Evolutionary conservation across 2,113 vertebrate genomes (phyloP).

Genomic region (Lota lota): DNA sequence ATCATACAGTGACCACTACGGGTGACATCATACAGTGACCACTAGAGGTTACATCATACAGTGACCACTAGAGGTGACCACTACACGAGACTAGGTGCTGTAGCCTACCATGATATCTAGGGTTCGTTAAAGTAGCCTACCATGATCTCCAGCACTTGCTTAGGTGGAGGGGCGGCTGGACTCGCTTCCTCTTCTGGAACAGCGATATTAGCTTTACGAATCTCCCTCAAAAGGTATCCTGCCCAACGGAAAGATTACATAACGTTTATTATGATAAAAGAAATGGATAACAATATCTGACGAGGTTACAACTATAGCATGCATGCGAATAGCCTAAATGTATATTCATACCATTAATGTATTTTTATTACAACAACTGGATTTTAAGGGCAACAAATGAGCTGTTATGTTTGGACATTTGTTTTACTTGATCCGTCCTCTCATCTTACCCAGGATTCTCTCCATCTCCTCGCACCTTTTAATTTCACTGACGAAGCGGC

Average conservation of each 20-base stretch:
- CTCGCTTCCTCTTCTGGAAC: constrained; percentile 85
- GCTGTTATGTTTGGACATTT: not conserved
- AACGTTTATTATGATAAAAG: no score
- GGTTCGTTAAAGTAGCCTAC: constrained; percentile 56
- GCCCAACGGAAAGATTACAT: not conserved
- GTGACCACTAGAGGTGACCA: no score
- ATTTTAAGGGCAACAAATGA: not conserved
- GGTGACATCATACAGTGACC: no score
- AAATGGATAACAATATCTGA: no score
- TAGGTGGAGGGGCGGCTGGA: constrained; percentile 86
- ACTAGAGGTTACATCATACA: no score
- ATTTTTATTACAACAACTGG: no score
- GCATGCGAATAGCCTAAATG: no score
- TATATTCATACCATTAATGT: no score
- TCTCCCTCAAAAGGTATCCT: constrained; percentile 94
- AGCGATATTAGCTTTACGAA: constrained; percentile 83
- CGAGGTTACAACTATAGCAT: no score
- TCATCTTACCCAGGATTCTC: constrained; percentile 81
- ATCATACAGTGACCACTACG: no score
- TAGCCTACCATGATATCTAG: no score
- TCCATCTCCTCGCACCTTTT: constrained; percentile 98
- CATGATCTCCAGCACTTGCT: constrained; percentile 94
- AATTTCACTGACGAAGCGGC: constrained; percentile 95
- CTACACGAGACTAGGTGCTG: no score
- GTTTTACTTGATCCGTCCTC: constrained; percentile 2